Percentiles rank a stretch among this genome's conserved stretches.
These are phyloP conservation scores for Atherinomorus stipes DNA, from an alignment of 2,113 vertebrate species.

Conservation along the genomic window DNA sequence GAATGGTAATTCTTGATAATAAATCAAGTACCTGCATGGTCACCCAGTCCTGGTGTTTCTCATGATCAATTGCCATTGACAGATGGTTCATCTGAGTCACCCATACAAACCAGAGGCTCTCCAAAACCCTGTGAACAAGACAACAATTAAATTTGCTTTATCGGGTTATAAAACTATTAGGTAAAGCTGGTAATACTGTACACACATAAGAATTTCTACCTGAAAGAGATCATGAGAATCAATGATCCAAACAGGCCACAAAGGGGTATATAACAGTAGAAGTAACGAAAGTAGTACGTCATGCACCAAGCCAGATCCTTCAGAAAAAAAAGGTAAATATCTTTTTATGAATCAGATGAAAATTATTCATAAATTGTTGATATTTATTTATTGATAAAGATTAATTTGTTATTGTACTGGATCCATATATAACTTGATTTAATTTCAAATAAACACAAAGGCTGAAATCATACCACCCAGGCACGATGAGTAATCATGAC, in stretches of 20 bases:
- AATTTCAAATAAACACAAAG: not conserved
- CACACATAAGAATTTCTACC: slow-evolving; percentile 76
- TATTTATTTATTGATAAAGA: too few relatives aligned
- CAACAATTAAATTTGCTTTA: not conserved
- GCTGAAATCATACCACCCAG: slow-evolving; percentile 89
- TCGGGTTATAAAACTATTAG: not conserved
- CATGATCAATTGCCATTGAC: slow-evolving; percentile 92
- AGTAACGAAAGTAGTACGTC: slow-evolving; percentile 92
- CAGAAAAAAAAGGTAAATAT: slow-evolving; percentile 14
- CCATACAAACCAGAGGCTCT: slow-evolving; percentile 99
- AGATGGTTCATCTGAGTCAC: slow-evolving; percentile 98
- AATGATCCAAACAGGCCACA: slow-evolving; percentile 88
- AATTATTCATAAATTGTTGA: too few relatives aligned
- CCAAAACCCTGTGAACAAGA: slow-evolving; percentile 87
- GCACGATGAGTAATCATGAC: slow-evolving; percentile 86
- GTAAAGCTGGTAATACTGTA: too few relatives aligned
- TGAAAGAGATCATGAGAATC: slow-evolving; percentile 88
- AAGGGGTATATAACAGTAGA: slow-evolving; percentile 87
- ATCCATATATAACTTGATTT: too few relatives aligned
- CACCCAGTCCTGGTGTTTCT: slow-evolving; percentile 92
- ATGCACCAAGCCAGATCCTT: slow-evolving; percentile 91
- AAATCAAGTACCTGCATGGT: slow-evolving; percentile 87
- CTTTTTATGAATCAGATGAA: too few relatives aligned
- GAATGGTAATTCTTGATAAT: not conserved
- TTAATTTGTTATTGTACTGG: too few relatives aligned